phyloP scores from a whole-genome alignment of 2,113 vertebrate genomes.

The Narcine bancroftii region DNA sequence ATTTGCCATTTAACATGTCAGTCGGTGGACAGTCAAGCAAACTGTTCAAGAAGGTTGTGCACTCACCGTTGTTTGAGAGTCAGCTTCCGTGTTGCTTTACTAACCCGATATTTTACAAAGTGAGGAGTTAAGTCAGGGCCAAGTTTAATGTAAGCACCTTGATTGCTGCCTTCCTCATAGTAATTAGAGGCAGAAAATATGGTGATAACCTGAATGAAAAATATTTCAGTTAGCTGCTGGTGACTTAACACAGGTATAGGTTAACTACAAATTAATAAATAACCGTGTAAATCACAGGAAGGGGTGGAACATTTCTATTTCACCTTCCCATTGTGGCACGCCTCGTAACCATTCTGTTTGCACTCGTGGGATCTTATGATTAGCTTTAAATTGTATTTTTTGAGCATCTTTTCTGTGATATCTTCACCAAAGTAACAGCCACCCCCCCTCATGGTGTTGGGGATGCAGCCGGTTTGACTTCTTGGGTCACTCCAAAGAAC shows the following conservation, averaged over 20 bases:
- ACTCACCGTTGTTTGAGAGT: conserved; percentile 74
- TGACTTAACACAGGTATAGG: no score
- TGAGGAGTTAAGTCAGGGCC: conserved; percentile 61
- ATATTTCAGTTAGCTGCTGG: conserved; percentile 15
- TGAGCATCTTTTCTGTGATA: conserved; percentile 67
- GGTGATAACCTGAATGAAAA: conserved; percentile 72
- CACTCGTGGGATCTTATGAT: conserved; percentile 92
- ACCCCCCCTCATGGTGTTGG: conserved; percentile 77
- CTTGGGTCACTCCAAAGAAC: conserved; percentile 93
- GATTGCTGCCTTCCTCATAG: conserved; percentile 90
- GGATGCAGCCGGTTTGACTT: conserved; percentile 70
- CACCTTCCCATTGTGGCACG: conserved; percentile 83
- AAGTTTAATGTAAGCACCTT: conserved; percentile 84
- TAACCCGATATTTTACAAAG: conserved; percentile 87
- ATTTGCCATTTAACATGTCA: no score
- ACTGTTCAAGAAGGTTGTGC: not conserved
- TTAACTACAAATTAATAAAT: not conserved
- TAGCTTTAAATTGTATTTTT: conserved; percentile 70
- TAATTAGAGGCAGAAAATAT: conserved; percentile 98
- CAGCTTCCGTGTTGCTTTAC: conserved; percentile 58
- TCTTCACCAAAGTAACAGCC: conserved; percentile 95
- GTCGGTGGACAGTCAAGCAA: not conserved
- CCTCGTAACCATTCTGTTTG: conserved; percentile 85
- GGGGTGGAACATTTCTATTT: conserved; percentile 4
- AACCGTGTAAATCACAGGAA: not conserved